Evolutionary conservation across 2,797 vertebrate species (phyloP).

Genomic region (Microchirus variegatus): DNA sequence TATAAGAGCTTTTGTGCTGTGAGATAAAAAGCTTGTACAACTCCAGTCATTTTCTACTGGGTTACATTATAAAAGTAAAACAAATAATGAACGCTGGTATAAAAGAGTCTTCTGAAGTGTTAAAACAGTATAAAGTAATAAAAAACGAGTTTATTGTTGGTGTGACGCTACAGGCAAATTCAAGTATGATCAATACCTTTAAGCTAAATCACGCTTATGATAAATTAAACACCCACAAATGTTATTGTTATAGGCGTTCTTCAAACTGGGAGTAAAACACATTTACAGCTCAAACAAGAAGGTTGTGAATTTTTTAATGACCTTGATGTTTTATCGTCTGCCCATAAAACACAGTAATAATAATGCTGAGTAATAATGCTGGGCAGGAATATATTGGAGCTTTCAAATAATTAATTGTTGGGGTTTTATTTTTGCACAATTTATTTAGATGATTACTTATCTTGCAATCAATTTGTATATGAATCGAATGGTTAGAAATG

Average conservation of each 20-base stretch:
- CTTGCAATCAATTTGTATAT: too few relatives aligned
- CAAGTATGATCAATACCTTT: constrained; percentile 24
- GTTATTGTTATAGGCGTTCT: background rate
- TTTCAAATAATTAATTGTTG: background rate
- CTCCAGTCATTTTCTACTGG: too few relatives aligned
- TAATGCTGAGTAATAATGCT: background rate
- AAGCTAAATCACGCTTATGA: too few relatives aligned
- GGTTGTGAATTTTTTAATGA: background rate
- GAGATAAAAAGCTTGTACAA: too few relatives aligned
- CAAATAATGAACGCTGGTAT: background rate
- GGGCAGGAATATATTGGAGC: background rate
- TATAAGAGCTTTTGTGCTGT: too few relatives aligned
- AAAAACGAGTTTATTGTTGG: constrained; percentile 13
- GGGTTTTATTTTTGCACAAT: too few relatives aligned
- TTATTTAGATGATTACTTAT: too few relatives aligned
- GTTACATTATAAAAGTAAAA: too few relatives aligned
- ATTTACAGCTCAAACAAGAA: constrained; percentile 13
- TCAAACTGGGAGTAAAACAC: constrained; percentile 19
- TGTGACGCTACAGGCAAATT: constrained; percentile 1
- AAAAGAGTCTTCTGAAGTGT: constrained; percentile 11
- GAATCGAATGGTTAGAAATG: too few relatives aligned
- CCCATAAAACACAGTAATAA: constrained; percentile 5
- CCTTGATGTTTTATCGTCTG: background rate
- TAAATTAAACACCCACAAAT: background rate
- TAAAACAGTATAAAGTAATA: constrained; percentile 15